Evolutionary conservation across 1,140 invertebrate species (phyloP).

Genomic region (Vanessa atalanta): DNA sequence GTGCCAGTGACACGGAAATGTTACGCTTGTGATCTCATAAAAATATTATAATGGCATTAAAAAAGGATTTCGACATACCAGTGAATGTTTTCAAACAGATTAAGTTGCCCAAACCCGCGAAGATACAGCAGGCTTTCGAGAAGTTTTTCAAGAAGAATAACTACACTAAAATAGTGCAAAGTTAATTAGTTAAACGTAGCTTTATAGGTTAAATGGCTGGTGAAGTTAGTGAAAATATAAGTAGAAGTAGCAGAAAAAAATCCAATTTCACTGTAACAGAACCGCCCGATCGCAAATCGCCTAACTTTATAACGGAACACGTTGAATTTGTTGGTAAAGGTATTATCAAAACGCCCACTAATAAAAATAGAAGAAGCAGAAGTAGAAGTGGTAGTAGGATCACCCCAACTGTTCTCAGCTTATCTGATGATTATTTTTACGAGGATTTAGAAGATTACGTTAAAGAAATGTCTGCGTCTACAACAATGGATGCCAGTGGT

Average conservation of each 20-base stretch:
- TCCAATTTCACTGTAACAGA: slow-evolving; percentile 36
- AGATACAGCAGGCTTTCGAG: slow-evolving; percentile 71
- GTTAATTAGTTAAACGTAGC: slow-evolving; percentile 49
- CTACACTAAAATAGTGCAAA: slow-evolving; percentile 76
- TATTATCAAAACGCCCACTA: slow-evolving; percentile 37
- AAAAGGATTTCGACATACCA: slow-evolving; percentile 74
- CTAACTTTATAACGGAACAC: slow-evolving; percentile 64
- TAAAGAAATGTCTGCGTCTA: slow-evolving; percentile 78
- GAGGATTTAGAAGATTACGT: slow-evolving; percentile 82
- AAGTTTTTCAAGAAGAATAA: slow-evolving; percentile 74
- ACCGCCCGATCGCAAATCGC: slow-evolving; percentile 60
- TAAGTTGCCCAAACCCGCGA: slow-evolving; percentile 67
- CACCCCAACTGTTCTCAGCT: slow-evolving; percentile 52
- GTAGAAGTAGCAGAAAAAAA: slow-evolving; percentile 60
- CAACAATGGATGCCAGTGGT: slow-evolving; percentile 72
- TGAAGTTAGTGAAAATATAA: slow-evolving; percentile 66
- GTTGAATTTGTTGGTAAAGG: slow-evolving; percentile 70
- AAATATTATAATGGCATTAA: slow-evolving; percentile 71
- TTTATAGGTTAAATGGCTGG: slow-evolving; percentile 68
- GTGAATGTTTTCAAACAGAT: slow-evolving; percentile 72
- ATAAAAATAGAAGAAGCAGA: slow-evolving; percentile 58
- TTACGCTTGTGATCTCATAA: slow-evolving; percentile 53
- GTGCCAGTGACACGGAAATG: slow-evolving; percentile 69
- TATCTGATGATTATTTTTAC: slow-evolving; percentile 80
- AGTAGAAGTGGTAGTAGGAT: slow-evolving; percentile 61